phyloP scores from a whole-genome alignment of 2,888 invertebrate genomes.

The Ommatoiulus sabulosus region DNA sequence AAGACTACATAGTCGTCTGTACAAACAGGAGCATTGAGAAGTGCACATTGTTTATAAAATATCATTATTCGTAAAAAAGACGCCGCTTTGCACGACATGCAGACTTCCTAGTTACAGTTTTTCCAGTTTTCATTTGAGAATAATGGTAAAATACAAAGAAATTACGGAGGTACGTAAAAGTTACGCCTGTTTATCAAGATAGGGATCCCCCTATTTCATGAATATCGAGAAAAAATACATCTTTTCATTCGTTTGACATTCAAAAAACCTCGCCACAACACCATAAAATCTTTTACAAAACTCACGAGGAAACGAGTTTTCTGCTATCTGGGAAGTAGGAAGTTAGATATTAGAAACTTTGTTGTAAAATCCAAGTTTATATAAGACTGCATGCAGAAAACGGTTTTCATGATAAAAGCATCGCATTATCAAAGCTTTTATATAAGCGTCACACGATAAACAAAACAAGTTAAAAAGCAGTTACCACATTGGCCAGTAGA shows the following conservation, averaged over 20 bases:
- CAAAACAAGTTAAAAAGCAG: neutral
- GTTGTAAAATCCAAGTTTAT: neutral
- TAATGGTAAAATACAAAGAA: neutral
- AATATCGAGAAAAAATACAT: neutral
- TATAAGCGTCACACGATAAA: neutral
- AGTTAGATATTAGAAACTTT: neutral
- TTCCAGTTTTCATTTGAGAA: neutral
- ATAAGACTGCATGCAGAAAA: neutral
- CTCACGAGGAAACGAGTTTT: constrained; percentile 8
- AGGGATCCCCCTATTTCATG: neutral
- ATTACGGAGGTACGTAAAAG: neutral
- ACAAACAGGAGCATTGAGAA: neutral
- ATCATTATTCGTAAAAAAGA: neutral
- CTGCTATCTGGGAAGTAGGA: constrained; percentile 5
- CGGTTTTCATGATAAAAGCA: neutral
- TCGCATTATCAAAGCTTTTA: neutral
- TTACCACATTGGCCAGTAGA: neutral
- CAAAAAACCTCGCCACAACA: neutral
- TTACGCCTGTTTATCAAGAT: constrained; percentile 11
- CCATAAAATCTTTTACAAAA: neutral
- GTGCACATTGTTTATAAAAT: neutral
- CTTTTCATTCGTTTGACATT: neutral
- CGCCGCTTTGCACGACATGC: neutral
- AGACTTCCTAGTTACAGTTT: neutral
- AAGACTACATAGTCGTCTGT: too few species aligned